Base-by-base conservation (phyloP, 2,797 vertebrate genomes). In the Lagocephalus sceleratus region DNA sequence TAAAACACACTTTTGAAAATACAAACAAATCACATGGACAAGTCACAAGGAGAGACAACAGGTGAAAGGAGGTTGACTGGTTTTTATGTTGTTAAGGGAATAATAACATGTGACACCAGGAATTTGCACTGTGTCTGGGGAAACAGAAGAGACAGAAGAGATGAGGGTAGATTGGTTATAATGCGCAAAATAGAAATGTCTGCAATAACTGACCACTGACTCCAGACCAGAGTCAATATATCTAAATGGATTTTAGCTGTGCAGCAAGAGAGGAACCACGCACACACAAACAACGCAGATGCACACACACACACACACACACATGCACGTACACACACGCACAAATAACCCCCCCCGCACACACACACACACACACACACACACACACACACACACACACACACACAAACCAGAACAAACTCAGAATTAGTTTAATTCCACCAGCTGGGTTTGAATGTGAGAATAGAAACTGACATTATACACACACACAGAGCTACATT, bases 391-490 rank as follows among this genome's bases (percentile, higher is more conserved):
- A 61, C 54, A 32, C 23, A 20, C n/a, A 54, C 25, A 60, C 44
- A 60, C 50, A 60, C 47, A 43, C 47, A 39, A 3, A 73, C 57
- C 68, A 10, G 40, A 80, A 85, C 80, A 81, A 83, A 85, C 81
- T 82, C 77, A 48, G 66, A 87, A 88, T 87, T 87, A 83, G 79
- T 86, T 87, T 88, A 86, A 88, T 88, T 88, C 79, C 72, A 81
- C 78, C 51, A 57, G 65, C 81, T 71, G 75, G 71, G 76, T 84
- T 85, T 85, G 71, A 85, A 88, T 85, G 85, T 82, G 83, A 80
- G 81, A 88, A 88, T 88, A 74, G 85, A 84, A 86, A 85, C 84
- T 86, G 87, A 86, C 87, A 86, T 86, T 84, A 82, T 75, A 83
- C 79, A 85, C 83, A 85, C 47, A 85, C 47, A 82, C 82, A 75